A percentile compares a stretch with the other conserved stretches of the same genome.
phyloP scores from a whole-genome alignment of 1,140 invertebrate genomes.

The Drosophila baimaii region DNA sequence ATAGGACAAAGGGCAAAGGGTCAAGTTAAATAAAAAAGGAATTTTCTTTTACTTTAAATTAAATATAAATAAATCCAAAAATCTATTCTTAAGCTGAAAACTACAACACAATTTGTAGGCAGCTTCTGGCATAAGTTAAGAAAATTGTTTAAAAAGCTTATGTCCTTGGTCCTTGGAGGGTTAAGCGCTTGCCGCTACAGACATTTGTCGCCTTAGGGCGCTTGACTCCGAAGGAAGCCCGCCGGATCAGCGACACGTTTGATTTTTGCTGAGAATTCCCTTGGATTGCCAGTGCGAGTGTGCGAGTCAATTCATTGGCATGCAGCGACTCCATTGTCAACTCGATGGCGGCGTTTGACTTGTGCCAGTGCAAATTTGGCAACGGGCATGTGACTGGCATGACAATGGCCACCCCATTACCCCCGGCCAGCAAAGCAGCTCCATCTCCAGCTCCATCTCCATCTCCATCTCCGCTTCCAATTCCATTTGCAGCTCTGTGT shows the following conservation, averaged over 20 bases:
- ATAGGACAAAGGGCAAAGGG: no score
- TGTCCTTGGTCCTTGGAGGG: neutral
- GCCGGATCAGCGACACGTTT: conserved; percentile 60
- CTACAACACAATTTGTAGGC: neutral
- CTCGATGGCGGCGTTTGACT: conserved; percentile 48
- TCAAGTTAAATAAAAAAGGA: no score
- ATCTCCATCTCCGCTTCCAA: neutral
- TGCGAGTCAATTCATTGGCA: conserved; percentile 64
- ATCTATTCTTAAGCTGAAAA: neutral
- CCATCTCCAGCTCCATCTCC: neutral
- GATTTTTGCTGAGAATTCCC: conserved; percentile 35
- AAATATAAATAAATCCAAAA: no score
- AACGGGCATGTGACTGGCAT: conserved; percentile 62
- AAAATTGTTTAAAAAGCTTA: no score
- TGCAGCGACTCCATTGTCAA: conserved; percentile 65
- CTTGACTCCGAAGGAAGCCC: conserved; percentile 35
- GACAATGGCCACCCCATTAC: conserved; percentile 24
- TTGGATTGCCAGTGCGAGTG: conserved; percentile 23
- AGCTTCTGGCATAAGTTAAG: neutral
- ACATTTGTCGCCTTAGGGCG: conserved; percentile 13
- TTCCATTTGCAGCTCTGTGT: conserved; percentile 31
- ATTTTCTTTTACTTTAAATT: no score
- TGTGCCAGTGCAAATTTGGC: conserved; percentile 66
- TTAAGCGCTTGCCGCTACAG: conserved; percentile 21
- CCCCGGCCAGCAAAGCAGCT: neutral